Percentiles rank a stretch among this genome's conserved stretches.
Evolutionary conservation across 2,888 invertebrate genomes (phyloP).

Genomic region (Hecatera dysodea): DNA sequence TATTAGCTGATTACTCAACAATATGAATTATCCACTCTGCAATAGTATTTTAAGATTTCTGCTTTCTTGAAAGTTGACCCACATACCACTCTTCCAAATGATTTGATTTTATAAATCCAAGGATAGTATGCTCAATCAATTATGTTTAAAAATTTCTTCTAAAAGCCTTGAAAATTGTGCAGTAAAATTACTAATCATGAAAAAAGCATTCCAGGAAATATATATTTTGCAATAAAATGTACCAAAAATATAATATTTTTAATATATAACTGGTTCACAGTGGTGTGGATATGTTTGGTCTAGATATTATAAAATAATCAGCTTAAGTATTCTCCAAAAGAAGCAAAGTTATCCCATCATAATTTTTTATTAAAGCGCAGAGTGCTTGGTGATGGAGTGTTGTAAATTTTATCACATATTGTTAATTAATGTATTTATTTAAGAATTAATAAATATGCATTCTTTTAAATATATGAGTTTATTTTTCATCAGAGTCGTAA

Average conservation of each 20-base stretch:
- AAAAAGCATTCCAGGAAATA: constrained; percentile 67
- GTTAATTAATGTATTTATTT: constrained; percentile 85
- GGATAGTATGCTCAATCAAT: constrained; percentile 30
- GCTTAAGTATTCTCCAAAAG: constrained; percentile 45
- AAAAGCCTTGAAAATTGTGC: constrained; percentile 8
- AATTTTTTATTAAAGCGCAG: constrained; percentile 56
- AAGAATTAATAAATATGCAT: constrained; percentile 86
- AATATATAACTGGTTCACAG: constrained; percentile 34
- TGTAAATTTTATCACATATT: constrained; percentile 81
- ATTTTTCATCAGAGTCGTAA: constrained; percentile 2
- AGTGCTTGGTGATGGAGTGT: constrained; percentile 83
- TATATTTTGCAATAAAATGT: constrained; percentile 60
- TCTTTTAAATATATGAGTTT: constrained; percentile 72
- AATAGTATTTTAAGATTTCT: constrained; percentile 20
- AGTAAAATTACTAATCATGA: constrained; percentile 39
- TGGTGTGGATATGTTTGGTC: constrained; percentile 43
- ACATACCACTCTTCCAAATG: constrained; percentile 14
- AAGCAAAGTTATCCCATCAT: constrained; percentile 51
- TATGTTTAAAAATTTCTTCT: constrained; percentile 16
- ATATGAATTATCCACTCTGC: constrained; percentile 27
- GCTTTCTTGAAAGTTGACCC: constrained; percentile 22
- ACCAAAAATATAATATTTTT: constrained; percentile 56
- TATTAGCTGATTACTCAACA: constrained; percentile 28
- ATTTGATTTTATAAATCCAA: constrained; percentile 6
- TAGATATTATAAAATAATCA: constrained; percentile 17